Conservation (phyloP, 2,113 vertebrate species). For the Excalfactoria chinensis region DNA sequence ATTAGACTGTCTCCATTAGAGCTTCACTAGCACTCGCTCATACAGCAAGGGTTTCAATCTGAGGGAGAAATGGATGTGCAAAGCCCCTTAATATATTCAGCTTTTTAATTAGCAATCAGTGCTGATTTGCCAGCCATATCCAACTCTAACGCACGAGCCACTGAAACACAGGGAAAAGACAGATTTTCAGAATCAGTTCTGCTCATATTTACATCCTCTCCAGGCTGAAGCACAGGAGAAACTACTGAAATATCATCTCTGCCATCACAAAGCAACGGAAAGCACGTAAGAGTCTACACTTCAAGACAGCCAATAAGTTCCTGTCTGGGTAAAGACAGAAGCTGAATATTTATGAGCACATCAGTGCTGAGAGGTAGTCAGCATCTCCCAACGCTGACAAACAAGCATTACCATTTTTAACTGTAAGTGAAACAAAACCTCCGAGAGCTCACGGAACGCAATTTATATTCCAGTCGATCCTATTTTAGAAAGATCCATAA, state of each 20-base stretch:
- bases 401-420: slow-evolving; percentile 14
- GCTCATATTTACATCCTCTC: slow-evolving; percentile 76
- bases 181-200: slow-evolving; percentile 76
- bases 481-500: background rate
- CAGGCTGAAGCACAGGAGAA: slow-evolving; percentile 57
- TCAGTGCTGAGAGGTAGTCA: slow-evolving; percentile 7
- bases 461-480: background rate
- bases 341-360: slow-evolving; percentile 55
- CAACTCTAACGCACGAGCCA: slow-evolving; percentile 63
- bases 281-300: slow-evolving; percentile 57
- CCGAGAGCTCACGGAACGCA: background rate
- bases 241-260: slow-evolving; percentile 66
- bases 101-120: slow-evolving; percentile 82
- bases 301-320: slow-evolving; percentile 77
- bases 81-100: slow-evolving; percentile 71
- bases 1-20: slow-evolving; percentile 69
- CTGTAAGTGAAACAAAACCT: background rate
- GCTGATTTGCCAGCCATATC: slow-evolving; percentile 76
- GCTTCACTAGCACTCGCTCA: slow-evolving; percentile 43
- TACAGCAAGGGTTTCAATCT: slow-evolving; percentile 45
- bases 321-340: slow-evolving; percentile 60
- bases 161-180: slow-evolving; percentile 48
- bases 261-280: slow-evolving; percentile 63
- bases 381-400: slow-evolving; percentile 11
- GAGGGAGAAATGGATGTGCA: slow-evolving; percentile 57